Evolutionary conservation across 1,140 invertebrate genomes (phyloP).

Genomic region (Aphelinus certus): DNA sequence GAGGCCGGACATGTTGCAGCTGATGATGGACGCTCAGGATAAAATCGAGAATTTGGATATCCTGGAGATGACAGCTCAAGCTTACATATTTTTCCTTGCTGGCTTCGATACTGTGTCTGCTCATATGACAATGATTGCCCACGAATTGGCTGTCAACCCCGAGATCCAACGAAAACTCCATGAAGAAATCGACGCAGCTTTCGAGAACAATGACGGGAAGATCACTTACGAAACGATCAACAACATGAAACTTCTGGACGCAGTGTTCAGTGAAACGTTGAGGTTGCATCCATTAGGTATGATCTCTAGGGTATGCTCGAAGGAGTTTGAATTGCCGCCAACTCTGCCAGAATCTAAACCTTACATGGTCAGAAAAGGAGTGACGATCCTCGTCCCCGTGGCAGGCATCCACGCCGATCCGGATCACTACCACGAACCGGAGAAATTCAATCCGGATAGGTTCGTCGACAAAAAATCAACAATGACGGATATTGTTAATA

Average conservation of each 20-base stretch:
- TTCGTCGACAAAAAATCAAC: conserved; percentile 61
- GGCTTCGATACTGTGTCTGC: conserved; percentile 44
- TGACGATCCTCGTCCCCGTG: conserved; percentile 57
- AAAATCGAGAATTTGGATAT: too few species aligned
- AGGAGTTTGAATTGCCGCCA: conserved; percentile 48
- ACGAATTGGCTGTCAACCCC: conserved; percentile 67
- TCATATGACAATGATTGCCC: conserved; percentile 52
- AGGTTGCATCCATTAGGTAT: conserved; percentile 67
- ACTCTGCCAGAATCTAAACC: conserved; percentile 27
- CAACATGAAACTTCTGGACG: conserved; percentile 47
- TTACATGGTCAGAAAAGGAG: conserved; percentile 48
- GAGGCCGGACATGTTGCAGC: too few species aligned
- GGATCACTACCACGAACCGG: conserved; percentile 54
- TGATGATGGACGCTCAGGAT: too few species aligned
- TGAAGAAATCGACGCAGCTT: conserved; percentile 51
- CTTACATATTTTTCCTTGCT: too few species aligned
- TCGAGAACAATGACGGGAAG: conserved; percentile 34
- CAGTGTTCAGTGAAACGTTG: conserved; percentile 62
- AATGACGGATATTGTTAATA: conserved; percentile 56
- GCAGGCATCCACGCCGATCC: conserved; percentile 61
- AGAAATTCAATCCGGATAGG: conserved; percentile 66
- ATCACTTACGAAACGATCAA: conserved; percentile 44
- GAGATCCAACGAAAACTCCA: conserved; percentile 63
- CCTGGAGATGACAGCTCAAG: too few species aligned
- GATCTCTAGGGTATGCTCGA: conserved; percentile 62